Base-by-base conservation (phyloP, 2,888 invertebrate genomes). In the Drosophila atroscutellata region DNA sequence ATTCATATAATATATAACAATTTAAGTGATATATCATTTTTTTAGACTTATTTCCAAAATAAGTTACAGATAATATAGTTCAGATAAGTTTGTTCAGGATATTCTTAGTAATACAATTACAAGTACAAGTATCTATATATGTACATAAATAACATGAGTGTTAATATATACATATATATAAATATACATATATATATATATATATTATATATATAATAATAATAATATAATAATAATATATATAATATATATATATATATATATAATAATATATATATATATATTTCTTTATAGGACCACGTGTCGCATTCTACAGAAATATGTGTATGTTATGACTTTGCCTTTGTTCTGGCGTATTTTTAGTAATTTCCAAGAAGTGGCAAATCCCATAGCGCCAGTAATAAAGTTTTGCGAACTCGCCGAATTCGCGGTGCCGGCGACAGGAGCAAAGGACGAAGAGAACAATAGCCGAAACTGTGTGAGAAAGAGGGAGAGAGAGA, bases 381-480 rank as follows among this genome's bases (percentile, higher is more conserved):
- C 71, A 76, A 86, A 86, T 77, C 82, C 81, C 69, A 80, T 87
- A 88, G 88, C 86, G 88, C 84, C 88, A 86, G 88, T 71, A 78
- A 89, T 88, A 89, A 89, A 89, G 77, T 81, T 71, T 75, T 75
- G 74, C 68, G 36, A 75, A 64, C 55, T 55, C 63, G 49, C 36
- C 34, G 65, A 67, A 75, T 62, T 81, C 66, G 77, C 79, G n/a
- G 68, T 18, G 58, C 34, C 24, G 34, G 50, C 24, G 37, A 50
- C 30, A 51, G 42, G 45, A 55, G 50, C 50, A 58, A 45, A 20
- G 37, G 61, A 51, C 57, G 39, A 11, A 37, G 47, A 24, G 51
- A 58, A 72, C 75, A 36, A 58, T 34, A 7, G 24, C 63, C n/a
- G 47, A 32, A 30, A 47, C 32, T 39, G 30, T n/a, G 13, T 13